Evolutionary conservation across 2,888 invertebrate genomes (phyloP).

Genomic region (Nineta flava): DNA sequence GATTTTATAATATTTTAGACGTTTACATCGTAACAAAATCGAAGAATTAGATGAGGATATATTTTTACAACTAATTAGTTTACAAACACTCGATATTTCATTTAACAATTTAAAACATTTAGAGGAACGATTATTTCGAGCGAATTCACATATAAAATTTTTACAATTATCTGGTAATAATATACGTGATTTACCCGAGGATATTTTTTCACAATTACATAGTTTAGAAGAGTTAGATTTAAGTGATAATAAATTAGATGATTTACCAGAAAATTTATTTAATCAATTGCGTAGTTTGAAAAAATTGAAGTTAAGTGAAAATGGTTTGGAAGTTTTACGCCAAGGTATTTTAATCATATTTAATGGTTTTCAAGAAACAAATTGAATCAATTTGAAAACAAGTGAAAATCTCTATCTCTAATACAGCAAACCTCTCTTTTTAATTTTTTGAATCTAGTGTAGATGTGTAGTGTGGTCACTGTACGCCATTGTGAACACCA

Average conservation of each 20-base stretch:
- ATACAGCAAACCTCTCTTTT: too few relatives aligned
- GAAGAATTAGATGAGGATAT: conserved; percentile 41
- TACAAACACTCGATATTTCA: conserved; percentile 52
- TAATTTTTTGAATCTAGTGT: too few relatives aligned
- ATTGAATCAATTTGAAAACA: background rate
- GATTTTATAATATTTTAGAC: conserved; percentile 31
- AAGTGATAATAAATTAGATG: conserved; percentile 46
- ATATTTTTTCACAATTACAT: conserved; percentile 37
- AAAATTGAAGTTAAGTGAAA: conserved; percentile 50
- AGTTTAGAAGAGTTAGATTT: conserved; percentile 52
- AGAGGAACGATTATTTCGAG: conserved; percentile 39
- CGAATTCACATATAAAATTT: conserved; percentile 38
- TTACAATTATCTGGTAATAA: conserved; percentile 52
- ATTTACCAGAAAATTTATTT: conserved; percentile 40
- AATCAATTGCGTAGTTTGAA: conserved; percentile 36
- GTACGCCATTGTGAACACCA: too few relatives aligned
- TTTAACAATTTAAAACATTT: conserved; percentile 44
- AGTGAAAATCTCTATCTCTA: too few relatives aligned
- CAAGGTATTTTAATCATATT: conserved; percentile 29
- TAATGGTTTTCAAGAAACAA: background rate
- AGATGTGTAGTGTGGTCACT: too few relatives aligned
- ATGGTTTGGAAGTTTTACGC: conserved; percentile 42
- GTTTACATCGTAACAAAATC: conserved; percentile 46
- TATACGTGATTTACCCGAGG: conserved; percentile 38
- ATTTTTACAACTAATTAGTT: conserved; percentile 39